These are phyloP conservation scores for Andrena fulva DNA, from an alignment of 2,888 invertebrate species.

Conservation along the genomic window DNA sequence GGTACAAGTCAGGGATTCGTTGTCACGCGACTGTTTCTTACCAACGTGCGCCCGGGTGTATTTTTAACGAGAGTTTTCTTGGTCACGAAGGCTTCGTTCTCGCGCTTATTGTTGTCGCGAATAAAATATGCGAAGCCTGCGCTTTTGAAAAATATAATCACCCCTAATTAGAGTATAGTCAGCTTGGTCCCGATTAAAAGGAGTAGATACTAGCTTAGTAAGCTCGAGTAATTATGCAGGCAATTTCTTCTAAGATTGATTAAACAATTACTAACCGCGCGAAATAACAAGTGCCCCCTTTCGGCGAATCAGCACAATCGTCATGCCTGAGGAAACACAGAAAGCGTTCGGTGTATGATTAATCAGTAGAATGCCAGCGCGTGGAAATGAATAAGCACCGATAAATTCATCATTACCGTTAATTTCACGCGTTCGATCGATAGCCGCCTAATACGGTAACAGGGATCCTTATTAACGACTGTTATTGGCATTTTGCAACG, in stretches of 20 bases:
- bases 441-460: background rate
- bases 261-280: background rate
- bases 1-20: slow-evolving; percentile 39
- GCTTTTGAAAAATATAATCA: too few relatives aligned
- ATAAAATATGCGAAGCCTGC: too few relatives aligned
- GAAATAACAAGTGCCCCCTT: background rate
- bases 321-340: background rate
- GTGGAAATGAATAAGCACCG: slow-evolving; percentile 37
- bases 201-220: background rate
- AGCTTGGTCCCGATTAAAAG: background rate
- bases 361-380: slow-evolving; percentile 9
- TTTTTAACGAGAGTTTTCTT: background rate
- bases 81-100: too few relatives aligned
- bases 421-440: slow-evolving; percentile 27
- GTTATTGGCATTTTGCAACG: slow-evolving; percentile 52
- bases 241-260: background rate
- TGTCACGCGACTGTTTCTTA: slow-evolving; percentile 46
- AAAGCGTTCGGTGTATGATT: background rate
- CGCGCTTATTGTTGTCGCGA: too few relatives aligned
- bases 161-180: too few relatives aligned
- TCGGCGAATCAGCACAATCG: background rate
- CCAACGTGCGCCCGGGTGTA: background rate
- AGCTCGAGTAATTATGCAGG: background rate
- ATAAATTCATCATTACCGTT: slow-evolving; percentile 32
- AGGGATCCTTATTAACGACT: slow-evolving; percentile 20